phyloP scores from a whole-genome alignment of 1,140 invertebrate genomes.

The Musca domestica region DNA sequence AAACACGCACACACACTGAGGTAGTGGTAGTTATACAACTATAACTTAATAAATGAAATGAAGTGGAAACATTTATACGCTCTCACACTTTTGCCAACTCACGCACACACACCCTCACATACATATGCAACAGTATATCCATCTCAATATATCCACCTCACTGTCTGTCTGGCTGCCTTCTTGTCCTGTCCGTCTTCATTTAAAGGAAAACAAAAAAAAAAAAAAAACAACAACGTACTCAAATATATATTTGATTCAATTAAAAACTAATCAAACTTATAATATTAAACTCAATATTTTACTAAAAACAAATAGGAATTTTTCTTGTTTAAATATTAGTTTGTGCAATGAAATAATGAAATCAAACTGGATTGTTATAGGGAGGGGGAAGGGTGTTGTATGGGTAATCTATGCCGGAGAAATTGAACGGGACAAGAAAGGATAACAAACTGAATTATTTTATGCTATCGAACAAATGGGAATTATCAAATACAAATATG shows the following conservation, averaged over 20 bases:
- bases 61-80: conserved; percentile 1
- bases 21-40: conserved; percentile 8
- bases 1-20: neutral
- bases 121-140: too few relatives aligned
- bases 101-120: neutral
- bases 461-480: too few relatives aligned
- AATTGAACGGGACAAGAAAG: too few relatives aligned
- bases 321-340: conserved; percentile 7
- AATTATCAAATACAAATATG: too few relatives aligned
- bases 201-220: neutral
- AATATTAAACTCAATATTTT: conserved; percentile 15
- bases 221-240: neutral
- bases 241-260: conserved; percentile 13
- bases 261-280: conserved; percentile 19
- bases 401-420: neutral
- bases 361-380: neutral
- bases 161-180: neutral
- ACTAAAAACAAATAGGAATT: neutral
- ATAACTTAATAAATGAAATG: conserved; percentile 19
- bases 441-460: too few relatives aligned
- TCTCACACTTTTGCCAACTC: neutral
- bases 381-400: neutral
- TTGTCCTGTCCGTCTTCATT: neutral
- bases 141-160: too few relatives aligned
- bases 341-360: neutral